phyloP scores from a whole-genome alignment of 2,888 invertebrate species.

The Lysandra bellargus region DNA sequence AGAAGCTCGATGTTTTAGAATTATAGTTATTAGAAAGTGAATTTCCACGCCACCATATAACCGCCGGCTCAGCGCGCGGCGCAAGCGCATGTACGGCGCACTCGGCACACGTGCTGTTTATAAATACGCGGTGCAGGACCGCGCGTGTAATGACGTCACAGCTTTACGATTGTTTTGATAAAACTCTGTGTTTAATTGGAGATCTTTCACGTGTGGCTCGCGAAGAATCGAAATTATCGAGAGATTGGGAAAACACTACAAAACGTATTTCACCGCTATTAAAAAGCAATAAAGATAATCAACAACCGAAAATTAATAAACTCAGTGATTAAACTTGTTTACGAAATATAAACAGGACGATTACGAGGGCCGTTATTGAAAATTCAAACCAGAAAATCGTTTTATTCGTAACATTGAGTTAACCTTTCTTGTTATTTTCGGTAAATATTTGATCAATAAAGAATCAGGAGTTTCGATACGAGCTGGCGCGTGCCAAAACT shows the following conservation, averaged over 20 bases:
- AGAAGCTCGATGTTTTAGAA: constrained; percentile 1
- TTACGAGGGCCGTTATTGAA: background rate
- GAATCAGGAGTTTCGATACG: constrained; percentile 35
- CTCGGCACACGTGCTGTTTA: constrained; percentile 76
- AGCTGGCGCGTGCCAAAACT: constrained; percentile 59
- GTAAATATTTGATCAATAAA: constrained; percentile 31
- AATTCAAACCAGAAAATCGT: constrained; percentile 22
- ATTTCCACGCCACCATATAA: constrained; percentile 16
- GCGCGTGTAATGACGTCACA: constrained; percentile 67
- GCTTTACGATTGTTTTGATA: constrained; percentile 49
- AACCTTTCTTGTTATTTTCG: constrained; percentile 31
- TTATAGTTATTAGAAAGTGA: constrained; percentile 12
- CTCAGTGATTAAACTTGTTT: background rate
- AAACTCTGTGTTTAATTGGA: constrained; percentile 33
- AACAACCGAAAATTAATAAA: background rate
- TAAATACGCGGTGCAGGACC: constrained; percentile 68
- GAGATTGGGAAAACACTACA: background rate
- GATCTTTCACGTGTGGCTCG: background rate
- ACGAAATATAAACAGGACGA: constrained; percentile 3
- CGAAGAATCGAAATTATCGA: background rate
- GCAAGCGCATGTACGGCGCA: constrained; percentile 42
- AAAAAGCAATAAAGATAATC: constrained; percentile 15
- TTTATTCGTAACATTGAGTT: constrained; percentile 28
- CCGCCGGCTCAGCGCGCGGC: background rate
- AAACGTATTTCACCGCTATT: background rate